Evolutionary conservation across 92 coral and sea anemone genomes (phyloP).

Genomic region (Porites lobata): DNA sequence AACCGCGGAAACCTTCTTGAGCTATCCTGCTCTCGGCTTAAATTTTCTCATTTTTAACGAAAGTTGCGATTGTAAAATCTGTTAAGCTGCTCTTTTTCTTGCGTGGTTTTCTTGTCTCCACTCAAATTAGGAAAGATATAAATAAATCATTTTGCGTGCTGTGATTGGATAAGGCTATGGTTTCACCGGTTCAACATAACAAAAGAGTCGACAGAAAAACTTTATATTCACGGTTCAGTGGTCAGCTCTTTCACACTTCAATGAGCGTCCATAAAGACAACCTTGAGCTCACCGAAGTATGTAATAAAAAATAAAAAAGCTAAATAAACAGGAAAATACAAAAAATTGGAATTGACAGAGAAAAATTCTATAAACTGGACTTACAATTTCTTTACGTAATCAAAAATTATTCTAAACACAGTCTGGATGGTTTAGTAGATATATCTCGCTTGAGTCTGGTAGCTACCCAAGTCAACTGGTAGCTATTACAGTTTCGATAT

Average conservation of each 20-base stretch:
- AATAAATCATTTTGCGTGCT: conserved; percentile 38
- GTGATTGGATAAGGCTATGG: conserved; percentile 30
- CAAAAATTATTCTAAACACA: too few species aligned
- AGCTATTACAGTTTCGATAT: too few species aligned
- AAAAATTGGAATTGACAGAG: neutral
- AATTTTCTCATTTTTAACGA: neutral
- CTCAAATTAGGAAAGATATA: conserved; percentile 23
- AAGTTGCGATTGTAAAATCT: neutral
- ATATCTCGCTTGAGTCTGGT: too few species aligned
- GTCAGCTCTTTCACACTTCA: conserved; percentile 26
- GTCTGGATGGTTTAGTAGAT: too few species aligned
- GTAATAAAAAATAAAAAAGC: neutral
- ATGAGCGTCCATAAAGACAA: neutral
- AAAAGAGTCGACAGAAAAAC: conserved; percentile 20
- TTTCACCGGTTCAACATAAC: conserved; percentile 47
- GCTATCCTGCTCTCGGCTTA: neutral
- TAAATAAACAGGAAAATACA: neutral
- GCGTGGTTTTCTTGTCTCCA: conserved; percentile 26
- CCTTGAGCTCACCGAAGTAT: neutral
- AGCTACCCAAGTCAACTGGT: too few species aligned
- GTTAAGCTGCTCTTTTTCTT: conserved; percentile 33
- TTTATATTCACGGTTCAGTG: neutral
- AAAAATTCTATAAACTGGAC: neutral
- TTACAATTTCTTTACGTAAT: too few species aligned
- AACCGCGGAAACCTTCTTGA: conserved; percentile 9